These are phyloP conservation scores for Cettia cetti DNA, from an alignment of 2,113 vertebrate genomes.

Conservation along the genomic window DNA sequence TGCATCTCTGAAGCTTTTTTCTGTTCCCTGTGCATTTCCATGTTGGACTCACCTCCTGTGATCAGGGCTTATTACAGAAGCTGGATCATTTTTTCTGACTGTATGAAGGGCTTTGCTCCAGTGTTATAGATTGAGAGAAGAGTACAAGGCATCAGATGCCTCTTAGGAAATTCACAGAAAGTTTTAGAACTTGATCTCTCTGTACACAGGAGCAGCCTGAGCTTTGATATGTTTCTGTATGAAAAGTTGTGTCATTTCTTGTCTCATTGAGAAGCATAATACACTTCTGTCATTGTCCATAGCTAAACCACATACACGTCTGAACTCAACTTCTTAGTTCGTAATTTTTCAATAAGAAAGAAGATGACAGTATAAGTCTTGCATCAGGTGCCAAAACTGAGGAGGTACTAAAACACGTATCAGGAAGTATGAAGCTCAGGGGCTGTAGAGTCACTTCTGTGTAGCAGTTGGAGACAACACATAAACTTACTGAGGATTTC, in stretches of 20 bases:
- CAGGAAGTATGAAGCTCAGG: fast-evolving
- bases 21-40: fast-evolving
- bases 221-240: not conserved
- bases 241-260: not conserved
- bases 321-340: not conserved
- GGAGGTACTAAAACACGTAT: not conserved
- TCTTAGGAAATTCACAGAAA: not conserved
- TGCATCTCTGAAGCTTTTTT: not conserved
- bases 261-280: not conserved
- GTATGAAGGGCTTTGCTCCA: not conserved
- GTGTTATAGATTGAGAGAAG: not conserved
- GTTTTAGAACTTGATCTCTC: not conserved
- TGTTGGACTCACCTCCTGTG: fast-evolving
- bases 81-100: not conserved
- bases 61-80: not conserved
- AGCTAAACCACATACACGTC: not conserved
- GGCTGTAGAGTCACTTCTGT: not conserved
- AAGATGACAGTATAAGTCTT: not conserved
- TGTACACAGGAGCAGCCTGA: not conserved
- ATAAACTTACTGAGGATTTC: not conserved
- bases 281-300: not conserved
- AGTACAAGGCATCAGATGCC: not conserved
- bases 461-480: not conserved
- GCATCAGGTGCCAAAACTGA: not conserved
- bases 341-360: not conserved